Percentiles rank a stretch among this genome's conserved stretches.
phyloP scores from a whole-genome alignment of 2,888 invertebrate species.

The Plebejus anna region DNA sequence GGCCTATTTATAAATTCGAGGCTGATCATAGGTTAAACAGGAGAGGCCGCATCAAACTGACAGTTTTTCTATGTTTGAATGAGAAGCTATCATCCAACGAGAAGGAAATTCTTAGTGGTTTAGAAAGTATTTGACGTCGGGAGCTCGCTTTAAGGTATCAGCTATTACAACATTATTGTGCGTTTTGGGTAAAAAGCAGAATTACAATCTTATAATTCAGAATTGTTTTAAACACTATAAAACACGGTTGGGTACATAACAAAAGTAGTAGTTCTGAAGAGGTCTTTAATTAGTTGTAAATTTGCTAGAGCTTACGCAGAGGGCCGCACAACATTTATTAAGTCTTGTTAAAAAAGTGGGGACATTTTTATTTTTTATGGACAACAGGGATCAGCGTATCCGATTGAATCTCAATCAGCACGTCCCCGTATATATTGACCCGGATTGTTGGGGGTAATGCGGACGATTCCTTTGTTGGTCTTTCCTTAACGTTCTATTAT shows the following conservation, averaged over 20 bases:
- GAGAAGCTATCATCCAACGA: not conserved
- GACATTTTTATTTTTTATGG: slow-evolving; percentile 8
- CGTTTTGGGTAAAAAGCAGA: too few species aligned
- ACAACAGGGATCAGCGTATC: not conserved
- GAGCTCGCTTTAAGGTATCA: not conserved
- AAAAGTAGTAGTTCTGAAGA: not conserved
- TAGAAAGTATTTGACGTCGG: not conserved
- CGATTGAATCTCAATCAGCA: slow-evolving; percentile 23
- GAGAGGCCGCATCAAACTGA: too few species aligned
- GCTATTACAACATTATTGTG: too few species aligned
- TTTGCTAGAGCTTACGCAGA: not conserved
- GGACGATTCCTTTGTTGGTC: not conserved
- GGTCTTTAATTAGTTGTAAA: not conserved
- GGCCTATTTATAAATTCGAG: too few species aligned
- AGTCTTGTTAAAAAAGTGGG: not conserved
- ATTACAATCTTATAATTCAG: too few species aligned
- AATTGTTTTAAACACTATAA: too few species aligned
- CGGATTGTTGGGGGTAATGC: slow-evolving; percentile 21
- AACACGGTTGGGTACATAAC: too few species aligned
- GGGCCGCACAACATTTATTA: not conserved
- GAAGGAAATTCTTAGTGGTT: not conserved
- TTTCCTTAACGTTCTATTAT: slow-evolving; percentile 29
- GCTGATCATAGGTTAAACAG: too few species aligned
- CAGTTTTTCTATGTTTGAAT: too few species aligned
- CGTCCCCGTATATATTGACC: slow-evolving; percentile 27